A percentile compares a stretch with the other conserved stretches of the same genome.
phyloP scores from a whole-genome alignment of 2,113 vertebrate genomes.

The Micromys minutus region DNA sequence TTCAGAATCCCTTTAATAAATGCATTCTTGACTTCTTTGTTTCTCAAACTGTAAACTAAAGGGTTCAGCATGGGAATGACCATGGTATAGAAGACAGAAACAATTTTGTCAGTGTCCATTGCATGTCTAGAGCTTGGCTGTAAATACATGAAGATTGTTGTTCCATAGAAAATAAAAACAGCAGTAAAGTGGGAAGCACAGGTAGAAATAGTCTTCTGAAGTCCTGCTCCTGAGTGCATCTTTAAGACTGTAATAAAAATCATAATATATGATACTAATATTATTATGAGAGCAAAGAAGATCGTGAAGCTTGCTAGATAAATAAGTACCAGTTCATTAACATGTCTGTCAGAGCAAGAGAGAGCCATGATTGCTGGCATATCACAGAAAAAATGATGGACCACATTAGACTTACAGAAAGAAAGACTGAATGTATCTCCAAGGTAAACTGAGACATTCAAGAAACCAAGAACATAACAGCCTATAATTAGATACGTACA shows the following conservation, averaged over 20 bases:
- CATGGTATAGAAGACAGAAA: not conserved
- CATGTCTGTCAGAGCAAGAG: slow-evolving; percentile 46
- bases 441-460: slow-evolving; percentile 27
- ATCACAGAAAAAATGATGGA: slow-evolving; percentile 68
- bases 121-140: not conserved
- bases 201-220: not conserved
- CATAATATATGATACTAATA: not conserved
- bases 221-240: not conserved
- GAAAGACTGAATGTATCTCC: slow-evolving; percentile 42
- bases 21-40: not conserved
- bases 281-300: not conserved
- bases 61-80: not conserved
- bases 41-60: not conserved
- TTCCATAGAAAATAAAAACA: not conserved
- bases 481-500: not conserved
- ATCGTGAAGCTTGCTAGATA: not conserved
- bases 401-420: slow-evolving; percentile 9
- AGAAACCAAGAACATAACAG: slow-evolving; percentile 38
- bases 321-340: slow-evolving; percentile 37
- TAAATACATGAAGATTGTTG: not conserved
- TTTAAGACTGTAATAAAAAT: not conserved
- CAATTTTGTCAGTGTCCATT: not conserved
- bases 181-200: not conserved
- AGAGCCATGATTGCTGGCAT: slow-evolving; percentile 44
- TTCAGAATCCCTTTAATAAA: not conserved